Conservation (phyloP, 2,113 vertebrate genomes). For the Psettodes erumei region DNA sequence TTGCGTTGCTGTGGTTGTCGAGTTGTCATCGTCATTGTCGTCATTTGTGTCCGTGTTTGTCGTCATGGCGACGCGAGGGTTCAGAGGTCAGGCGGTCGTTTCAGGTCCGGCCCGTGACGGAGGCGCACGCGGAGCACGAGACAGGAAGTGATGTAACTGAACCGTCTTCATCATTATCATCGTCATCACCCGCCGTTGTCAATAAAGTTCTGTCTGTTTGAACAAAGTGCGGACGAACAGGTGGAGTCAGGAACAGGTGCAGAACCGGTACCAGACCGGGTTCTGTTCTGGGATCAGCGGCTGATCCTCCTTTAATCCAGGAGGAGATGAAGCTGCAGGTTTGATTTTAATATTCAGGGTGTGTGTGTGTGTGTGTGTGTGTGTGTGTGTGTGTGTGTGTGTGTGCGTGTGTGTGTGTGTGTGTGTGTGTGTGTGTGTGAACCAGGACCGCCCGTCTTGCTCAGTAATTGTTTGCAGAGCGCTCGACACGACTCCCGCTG, state of each 20-base stretch:
- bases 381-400: neutral
- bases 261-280: neutral
- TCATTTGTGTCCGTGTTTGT: no score
- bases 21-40: no score
- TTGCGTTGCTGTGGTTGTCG: no score
- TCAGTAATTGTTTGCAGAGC: constrained; percentile 70
- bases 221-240: neutral
- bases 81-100: neutral
- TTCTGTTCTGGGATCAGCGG: neutral
- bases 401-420: constrained; percentile 13
- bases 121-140: no score
- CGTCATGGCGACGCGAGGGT: no score
- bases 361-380: no score
- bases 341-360: no score
- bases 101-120: neutral
- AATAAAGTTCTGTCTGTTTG: neutral
- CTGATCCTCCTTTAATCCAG: neutral
- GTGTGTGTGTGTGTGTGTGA: constrained; percentile 39
- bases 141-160: no score
- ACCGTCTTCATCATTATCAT: no score
- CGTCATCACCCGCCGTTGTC: no score
- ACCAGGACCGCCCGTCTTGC: constrained; percentile 33
- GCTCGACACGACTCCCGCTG: constrained; percentile 52
- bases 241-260: neutral
- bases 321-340: neutral